Evolutionary conservation across 1,140 invertebrate species (phyloP).

Genomic region (Agrilus planipennis): DNA sequence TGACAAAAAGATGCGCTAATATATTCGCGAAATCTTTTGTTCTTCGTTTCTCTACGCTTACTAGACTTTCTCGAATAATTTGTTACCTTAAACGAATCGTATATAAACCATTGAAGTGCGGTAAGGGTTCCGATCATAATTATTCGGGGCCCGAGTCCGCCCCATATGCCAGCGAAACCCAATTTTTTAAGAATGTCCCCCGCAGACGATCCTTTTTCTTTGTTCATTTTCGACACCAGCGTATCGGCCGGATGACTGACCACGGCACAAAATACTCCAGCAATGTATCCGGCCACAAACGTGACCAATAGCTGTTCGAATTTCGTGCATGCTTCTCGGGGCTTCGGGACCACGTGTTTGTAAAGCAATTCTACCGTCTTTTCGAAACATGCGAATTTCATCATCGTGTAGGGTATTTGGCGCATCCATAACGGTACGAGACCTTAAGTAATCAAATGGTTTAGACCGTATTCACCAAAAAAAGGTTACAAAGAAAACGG

Average conservation of each 20-base stretch:
- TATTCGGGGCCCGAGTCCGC: conserved; percentile 92
- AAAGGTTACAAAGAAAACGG: too few relatives aligned
- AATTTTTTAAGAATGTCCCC: conserved; percentile 55
- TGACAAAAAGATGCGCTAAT: too few relatives aligned
- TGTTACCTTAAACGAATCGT: conserved; percentile 86
- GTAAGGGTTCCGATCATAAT: conserved; percentile 99
- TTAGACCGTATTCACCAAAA: too few relatives aligned
- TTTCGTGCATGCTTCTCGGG: conserved; percentile 82
- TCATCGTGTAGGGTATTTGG: conserved; percentile 99
- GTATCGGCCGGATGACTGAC: conserved; percentile 99
- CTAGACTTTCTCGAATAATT: too few relatives aligned
- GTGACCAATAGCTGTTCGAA: conserved; percentile 92
- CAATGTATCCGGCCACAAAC: conserved; percentile 97
- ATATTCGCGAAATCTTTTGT: too few relatives aligned
- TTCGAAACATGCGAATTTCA: conserved; percentile 99
- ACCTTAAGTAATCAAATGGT: too few relatives aligned
- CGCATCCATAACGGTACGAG: conserved; percentile 93
- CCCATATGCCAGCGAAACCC: conserved; percentile 69
- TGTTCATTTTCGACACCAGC: conserved; percentile 96
- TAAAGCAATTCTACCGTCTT: conserved; percentile 84
- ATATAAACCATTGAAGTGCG: conserved; percentile 99
- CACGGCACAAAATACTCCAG: conserved; percentile 98
- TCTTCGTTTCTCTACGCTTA: too few relatives aligned
- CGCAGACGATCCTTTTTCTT: conserved; percentile 74
- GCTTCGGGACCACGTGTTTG: conserved; percentile 85